These are phyloP conservation scores for Lasioglossum lativentre DNA, from an alignment of 2,888 invertebrate genomes.

Conservation along the genomic window DNA sequence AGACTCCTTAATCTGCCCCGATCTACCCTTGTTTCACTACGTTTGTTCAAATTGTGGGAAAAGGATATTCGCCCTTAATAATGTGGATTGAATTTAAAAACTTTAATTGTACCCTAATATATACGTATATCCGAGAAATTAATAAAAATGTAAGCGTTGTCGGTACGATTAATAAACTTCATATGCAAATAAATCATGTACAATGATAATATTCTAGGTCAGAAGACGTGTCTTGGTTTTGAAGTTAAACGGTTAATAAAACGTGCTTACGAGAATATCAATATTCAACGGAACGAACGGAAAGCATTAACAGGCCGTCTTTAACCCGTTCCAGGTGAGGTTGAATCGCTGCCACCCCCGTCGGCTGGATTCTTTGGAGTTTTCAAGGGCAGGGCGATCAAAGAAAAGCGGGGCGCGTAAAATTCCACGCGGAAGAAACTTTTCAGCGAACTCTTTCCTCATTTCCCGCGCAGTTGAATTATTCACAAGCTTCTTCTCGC, in stretches of 20 bases:
- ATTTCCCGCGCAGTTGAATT: constrained; percentile 83
- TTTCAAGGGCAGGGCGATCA: constrained; percentile 63
- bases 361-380: constrained; percentile 8
- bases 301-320: constrained; percentile 22
- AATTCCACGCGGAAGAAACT: constrained; percentile 80
- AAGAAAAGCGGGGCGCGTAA: constrained; percentile 72
- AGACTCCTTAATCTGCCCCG: not conserved
- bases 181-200: not conserved
- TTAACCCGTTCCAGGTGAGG: constrained; percentile 21
- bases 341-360: constrained; percentile 53
- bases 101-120: too few relatives aligned
- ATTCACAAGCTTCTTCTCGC: constrained; percentile 83
- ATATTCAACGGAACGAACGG: not conserved
- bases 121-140: not conserved
- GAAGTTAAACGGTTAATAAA: not conserved
- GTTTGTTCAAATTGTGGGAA: not conserved
- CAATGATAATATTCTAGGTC: not conserved
- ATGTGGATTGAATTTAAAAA: rapidly evolving
- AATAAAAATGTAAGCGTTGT: not conserved
- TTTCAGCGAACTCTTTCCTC: constrained; percentile 83
- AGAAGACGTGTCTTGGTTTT: too few relatives aligned
- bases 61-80: not conserved
- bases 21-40: not conserved
- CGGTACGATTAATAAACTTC: too few relatives aligned
- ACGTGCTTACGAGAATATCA: too few relatives aligned